phyloP scores from a whole-genome alignment of 2,888 invertebrate species.

The Limenitis camilla region DNA sequence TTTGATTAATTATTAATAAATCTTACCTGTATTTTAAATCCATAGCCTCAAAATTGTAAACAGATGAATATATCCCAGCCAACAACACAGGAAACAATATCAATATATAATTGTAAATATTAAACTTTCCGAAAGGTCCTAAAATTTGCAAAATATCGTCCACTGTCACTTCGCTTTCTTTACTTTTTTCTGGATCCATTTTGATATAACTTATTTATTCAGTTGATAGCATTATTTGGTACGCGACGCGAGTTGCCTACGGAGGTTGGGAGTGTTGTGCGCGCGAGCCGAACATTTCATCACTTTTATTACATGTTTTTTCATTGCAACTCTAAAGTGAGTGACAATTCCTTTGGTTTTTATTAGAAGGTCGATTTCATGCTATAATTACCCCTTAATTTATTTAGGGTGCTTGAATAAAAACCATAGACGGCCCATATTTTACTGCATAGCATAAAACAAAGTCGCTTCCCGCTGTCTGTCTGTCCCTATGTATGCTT shows the following conservation, averaged over 20 bases:
- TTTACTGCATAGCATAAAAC: too few species aligned
- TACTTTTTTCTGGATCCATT: constrained; percentile 63
- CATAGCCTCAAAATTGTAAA: constrained; percentile 66
- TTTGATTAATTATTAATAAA: not conserved
- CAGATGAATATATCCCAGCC: constrained; percentile 64
- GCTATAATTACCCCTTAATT: not conserved
- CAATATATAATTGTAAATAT: constrained; percentile 51
- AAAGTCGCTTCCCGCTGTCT: too few species aligned
- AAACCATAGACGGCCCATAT: too few species aligned
- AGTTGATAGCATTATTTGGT: not conserved
- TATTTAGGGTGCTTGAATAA: not conserved
- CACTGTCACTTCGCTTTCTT: constrained; percentile 51
- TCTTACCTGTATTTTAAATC: constrained; percentile 61
- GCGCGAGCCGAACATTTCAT: constrained; percentile 36
- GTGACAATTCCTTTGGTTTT: constrained; percentile 18
- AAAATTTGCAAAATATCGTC: constrained; percentile 59
- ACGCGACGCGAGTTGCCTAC: constrained; percentile 27
- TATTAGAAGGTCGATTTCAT: constrained; percentile 1
- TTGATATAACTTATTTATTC: constrained; percentile 21
- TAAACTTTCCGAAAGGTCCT: constrained; percentile 61
- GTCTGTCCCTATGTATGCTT: too few species aligned
- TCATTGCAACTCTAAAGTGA: constrained; percentile 32
- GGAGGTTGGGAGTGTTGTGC: constrained; percentile 46
- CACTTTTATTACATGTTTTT: constrained; percentile 46
- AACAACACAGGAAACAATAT: constrained; percentile 61